Evolutionary conservation across 1,140 invertebrate genomes (phyloP).

Genomic region (Saxidomus purpurata): DNA sequence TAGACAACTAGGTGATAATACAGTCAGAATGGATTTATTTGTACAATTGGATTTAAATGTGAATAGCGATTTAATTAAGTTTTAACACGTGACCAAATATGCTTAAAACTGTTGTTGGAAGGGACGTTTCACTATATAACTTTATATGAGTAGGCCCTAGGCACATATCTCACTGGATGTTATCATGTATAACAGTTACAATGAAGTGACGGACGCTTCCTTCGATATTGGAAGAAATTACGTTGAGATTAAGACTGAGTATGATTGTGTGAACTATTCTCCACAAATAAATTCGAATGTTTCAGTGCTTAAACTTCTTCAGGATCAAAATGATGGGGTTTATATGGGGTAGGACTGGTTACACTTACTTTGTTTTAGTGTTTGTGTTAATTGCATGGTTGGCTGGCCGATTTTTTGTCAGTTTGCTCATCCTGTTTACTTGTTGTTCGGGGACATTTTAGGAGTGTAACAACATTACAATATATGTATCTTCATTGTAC

Average conservation of each 20-base stretch:
- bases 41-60: too few species aligned
- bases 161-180: neutral
- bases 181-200: constrained; percentile 45
- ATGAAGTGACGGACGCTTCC: constrained; percentile 6
- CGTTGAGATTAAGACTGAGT: constrained; percentile 53
- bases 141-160: too few species aligned
- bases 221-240: constrained; percentile 12
- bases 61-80: too few species aligned
- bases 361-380: too few species aligned
- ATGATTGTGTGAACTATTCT: neutral
- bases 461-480: too few species aligned
- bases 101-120: neutral
- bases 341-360: neutral
- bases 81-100: too few species aligned
- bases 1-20: neutral
- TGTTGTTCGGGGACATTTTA: neutral
- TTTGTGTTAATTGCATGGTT: too few species aligned
- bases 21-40: too few species aligned
- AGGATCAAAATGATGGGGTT: neutral
- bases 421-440: neutral
- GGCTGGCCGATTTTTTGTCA: too few species aligned
- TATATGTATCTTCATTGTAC: too few species aligned
- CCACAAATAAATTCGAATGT: neutral
- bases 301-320: constrained; percentile 31
- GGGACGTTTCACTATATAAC: too few species aligned